These are phyloP conservation scores for Heliconius hewitsoni DNA, from an alignment of 1,140 invertebrate genomes.

Conservation along the genomic window DNA sequence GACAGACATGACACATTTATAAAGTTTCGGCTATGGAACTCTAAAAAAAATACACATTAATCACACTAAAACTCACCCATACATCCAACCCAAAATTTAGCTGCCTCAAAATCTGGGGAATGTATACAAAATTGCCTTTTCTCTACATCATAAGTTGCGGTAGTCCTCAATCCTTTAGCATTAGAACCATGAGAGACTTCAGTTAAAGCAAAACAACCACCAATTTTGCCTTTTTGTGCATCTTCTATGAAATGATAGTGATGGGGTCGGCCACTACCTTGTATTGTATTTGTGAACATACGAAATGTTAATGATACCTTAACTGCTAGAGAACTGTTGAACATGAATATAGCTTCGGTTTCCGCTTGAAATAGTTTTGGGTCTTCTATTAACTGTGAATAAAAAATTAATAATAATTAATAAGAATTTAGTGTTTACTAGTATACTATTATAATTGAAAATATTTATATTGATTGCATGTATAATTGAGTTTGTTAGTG, in stretches of 20 bases:
- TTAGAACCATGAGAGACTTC: constrained; percentile 95
- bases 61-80: constrained; percentile 66
- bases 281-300: constrained; percentile 82
- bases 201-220: constrained; percentile 91
- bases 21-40: no score
- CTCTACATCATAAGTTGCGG: constrained; percentile 88
- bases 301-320: constrained; percentile 84
- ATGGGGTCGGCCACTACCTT: constrained; percentile 81
- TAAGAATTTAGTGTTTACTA: no score
- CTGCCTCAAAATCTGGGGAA: constrained; percentile 91
- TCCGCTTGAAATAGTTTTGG: constrained; percentile 76
- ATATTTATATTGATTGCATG: no score
- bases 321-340: constrained; percentile 85
- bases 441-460: no score
- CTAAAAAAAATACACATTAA: background rate
- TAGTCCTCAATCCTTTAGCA: constrained; percentile 90
- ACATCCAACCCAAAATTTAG: constrained; percentile 92
- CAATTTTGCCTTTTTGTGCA: constrained; percentile 81
- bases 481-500: no score
- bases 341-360: constrained; percentile 84
- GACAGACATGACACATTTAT: no score
- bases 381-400: constrained; percentile 63
- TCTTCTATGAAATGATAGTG: constrained; percentile 84
- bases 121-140: constrained; percentile 90
- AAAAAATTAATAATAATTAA: no score